Evolutionary conservation across 2,797 vertebrate species (phyloP).

Genomic region (Melanotaenia pygmaea): DNA sequence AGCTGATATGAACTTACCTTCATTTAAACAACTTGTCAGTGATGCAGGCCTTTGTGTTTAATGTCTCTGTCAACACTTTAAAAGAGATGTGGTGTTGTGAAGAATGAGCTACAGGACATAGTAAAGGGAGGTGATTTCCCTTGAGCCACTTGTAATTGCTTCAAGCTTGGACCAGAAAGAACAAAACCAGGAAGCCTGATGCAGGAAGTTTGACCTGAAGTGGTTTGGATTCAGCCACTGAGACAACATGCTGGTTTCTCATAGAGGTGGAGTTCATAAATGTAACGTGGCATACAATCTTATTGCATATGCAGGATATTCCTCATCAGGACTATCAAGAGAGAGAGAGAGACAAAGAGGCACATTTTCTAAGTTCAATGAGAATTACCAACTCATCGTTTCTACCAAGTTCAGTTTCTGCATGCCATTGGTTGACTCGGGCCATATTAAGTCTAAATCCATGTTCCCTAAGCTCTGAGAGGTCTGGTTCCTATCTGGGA

Average conservation of each 20-base stretch:
- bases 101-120: constrained; percentile 69
- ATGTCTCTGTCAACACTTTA: constrained; percentile 76
- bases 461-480: constrained; percentile 45
- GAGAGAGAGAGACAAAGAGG: neutral
- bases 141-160: constrained; percentile 77
- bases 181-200: constrained; percentile 74
- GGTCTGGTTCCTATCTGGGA: constrained; percentile 72
- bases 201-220: constrained; percentile 80
- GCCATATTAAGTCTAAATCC: constrained; percentile 20
- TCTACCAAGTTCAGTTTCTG: constrained; percentile 7
- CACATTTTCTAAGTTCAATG: neutral
- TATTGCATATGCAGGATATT: neutral
- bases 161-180: constrained; percentile 78
- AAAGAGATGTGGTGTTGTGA: constrained; percentile 73
- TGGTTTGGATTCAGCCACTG: constrained; percentile 71
- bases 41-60: constrained; percentile 66
- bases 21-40: constrained; percentile 34
- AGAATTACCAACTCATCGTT: constrained; percentile 6
- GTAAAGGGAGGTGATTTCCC: constrained; percentile 76
- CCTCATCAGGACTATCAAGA: neutral
- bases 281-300: constrained; percentile 13
- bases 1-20: constrained; percentile 18
- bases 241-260: constrained; percentile 49
- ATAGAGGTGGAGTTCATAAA: constrained; percentile 18
- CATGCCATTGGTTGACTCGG: constrained; percentile 23